phyloP scores from a whole-genome alignment of 2,113 vertebrate genomes.

The Lichenostomus cassidix region DNA sequence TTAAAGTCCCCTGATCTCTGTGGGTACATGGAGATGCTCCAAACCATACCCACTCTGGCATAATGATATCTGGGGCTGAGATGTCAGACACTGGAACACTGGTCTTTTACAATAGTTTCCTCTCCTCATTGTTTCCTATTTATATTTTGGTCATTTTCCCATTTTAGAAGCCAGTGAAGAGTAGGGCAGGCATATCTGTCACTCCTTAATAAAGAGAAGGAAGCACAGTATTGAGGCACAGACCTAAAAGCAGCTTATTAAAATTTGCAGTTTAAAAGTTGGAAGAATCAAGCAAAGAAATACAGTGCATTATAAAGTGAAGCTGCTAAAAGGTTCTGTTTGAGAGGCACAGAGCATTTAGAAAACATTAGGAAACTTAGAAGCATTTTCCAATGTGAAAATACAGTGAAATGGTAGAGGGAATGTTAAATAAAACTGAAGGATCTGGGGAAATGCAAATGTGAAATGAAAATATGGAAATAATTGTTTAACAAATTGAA shows the following conservation, averaged over 20 bases:
- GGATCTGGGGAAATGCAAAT: not conserved
- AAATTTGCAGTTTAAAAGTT: not conserved
- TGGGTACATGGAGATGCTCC: not conserved
- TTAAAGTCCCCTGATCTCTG: no score
- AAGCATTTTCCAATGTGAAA: not conserved
- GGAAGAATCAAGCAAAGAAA: not conserved
- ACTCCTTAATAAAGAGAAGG: not conserved
- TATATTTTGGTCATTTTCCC: not conserved
- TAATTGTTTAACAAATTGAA: not conserved
- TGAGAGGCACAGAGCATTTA: not conserved
- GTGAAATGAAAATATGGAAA: not conserved
- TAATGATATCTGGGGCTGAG: not conserved
- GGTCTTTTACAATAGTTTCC: not conserved
- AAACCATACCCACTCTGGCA: fast-evolving
- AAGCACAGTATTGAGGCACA: not conserved
- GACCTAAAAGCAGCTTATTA: not conserved
- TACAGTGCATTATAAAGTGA: not conserved
- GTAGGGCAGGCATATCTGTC: not conserved
- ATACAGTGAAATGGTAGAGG: not conserved
- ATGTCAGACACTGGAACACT: not conserved
- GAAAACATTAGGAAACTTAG: not conserved
- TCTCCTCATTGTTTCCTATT: not conserved
- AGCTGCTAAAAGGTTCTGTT: not conserved
- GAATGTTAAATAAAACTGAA: not conserved
- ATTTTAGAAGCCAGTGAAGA: not conserved